phyloP scores from a whole-genome alignment of 2,113 vertebrate genomes.

The Pituophis catenifer region DNA sequence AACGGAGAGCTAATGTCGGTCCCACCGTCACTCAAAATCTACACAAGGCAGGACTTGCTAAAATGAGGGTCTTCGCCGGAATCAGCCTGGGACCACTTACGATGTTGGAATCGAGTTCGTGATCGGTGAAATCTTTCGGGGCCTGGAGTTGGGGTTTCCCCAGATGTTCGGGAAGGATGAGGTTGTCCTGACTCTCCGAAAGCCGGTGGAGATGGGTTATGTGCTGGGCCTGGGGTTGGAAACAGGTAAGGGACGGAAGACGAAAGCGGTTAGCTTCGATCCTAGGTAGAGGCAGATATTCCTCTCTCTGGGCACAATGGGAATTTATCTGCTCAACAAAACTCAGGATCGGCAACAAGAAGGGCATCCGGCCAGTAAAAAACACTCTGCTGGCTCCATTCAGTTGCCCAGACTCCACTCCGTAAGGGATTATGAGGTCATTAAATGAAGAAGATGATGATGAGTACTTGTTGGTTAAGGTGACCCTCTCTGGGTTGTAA shows the following conservation, averaged over 20 bases:
- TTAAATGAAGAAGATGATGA: no score
- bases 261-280: neutral
- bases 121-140: slow-evolving; percentile 59
- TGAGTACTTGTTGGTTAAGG: neutral
- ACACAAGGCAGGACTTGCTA: neutral
- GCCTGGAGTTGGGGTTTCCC: slow-evolving; percentile 52
- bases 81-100: slow-evolving; percentile 25
- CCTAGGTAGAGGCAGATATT: no score
- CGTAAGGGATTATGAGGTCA: no score
- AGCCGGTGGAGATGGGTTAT: slow-evolving; percentile 59
- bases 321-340: no score
- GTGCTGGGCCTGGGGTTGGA: slow-evolving; percentile 49
- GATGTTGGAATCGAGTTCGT: slow-evolving; percentile 65
- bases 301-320: no score
- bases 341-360: no score
- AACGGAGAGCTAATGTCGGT: neutral
- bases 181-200: slow-evolving; percentile 46
- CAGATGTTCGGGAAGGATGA: slow-evolving; percentile 18
- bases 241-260: neutral
- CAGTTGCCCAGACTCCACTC: no score
- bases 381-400: no score
- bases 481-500: neutral
- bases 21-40: neutral
- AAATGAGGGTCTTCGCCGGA: neutral
- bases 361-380: no score